phyloP scores from a whole-genome alignment of 2,888 invertebrate species.

The Nomada flava region DNA sequence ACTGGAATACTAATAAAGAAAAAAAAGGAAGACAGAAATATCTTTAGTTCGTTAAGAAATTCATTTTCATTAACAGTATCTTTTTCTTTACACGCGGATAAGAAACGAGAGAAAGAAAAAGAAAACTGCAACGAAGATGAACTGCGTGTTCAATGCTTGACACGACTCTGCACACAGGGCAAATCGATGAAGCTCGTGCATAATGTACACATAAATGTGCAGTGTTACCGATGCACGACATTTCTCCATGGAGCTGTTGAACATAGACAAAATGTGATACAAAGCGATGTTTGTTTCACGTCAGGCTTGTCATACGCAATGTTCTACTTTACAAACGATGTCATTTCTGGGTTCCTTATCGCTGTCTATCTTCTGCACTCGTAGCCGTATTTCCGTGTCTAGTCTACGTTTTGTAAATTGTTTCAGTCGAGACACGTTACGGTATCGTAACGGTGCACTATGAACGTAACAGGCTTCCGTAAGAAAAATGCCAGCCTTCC shows the following conservation, averaged over 20 bases:
- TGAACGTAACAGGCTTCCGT: conserved; percentile 3
- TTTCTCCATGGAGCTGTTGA: neutral
- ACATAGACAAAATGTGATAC: neutral
- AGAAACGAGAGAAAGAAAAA: neutral
- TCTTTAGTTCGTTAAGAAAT: too few relatives aligned
- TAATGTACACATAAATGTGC: neutral
- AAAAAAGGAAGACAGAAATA: too few relatives aligned
- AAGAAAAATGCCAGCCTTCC: neutral
- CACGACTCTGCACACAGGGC: neutral
- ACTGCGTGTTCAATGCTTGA: neutral
- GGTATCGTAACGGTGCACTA: conserved; percentile 37
- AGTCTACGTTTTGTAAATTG: conserved; percentile 32
- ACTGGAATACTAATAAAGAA: too few relatives aligned
- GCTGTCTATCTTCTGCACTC: conserved; percentile 20
- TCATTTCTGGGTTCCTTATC: conserved; percentile 38
- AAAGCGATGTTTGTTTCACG: conserved; percentile 10
- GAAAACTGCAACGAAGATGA: neutral
- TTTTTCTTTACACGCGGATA: neutral
- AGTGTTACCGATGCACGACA: neutral
- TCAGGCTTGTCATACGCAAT: conserved; percentile 24
- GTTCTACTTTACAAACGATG: conserved; percentile 34
- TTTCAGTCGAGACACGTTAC: conserved; percentile 15
- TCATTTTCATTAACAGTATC: too few relatives aligned
- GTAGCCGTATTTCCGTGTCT: conserved; percentile 13
- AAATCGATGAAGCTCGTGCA: neutral